These are phyloP conservation scores for Lynx canadensis DNA, from an alignment of 2,113 vertebrate species.

Conservation along the genomic window DNA sequence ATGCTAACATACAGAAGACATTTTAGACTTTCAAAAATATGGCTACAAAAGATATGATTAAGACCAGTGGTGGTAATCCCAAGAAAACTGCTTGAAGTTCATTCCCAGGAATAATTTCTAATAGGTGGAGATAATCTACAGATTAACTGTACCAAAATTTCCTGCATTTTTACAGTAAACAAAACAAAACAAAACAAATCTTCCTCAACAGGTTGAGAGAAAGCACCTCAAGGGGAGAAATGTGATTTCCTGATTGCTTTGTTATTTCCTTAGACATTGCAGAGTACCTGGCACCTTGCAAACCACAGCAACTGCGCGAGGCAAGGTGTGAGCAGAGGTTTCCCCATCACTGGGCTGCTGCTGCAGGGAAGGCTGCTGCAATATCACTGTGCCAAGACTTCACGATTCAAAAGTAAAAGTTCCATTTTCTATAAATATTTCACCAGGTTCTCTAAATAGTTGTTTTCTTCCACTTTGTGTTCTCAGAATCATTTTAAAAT, in stretches of 20 bases:
- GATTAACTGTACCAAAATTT: background rate
- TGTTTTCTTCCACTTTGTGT: background rate
- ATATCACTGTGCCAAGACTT: background rate
- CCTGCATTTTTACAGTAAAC: background rate
- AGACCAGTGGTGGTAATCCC: background rate
- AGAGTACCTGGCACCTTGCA: fast-evolving
- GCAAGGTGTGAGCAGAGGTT: background rate
- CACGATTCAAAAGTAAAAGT: background rate
- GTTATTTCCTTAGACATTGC: background rate
- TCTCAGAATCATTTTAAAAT: background rate
- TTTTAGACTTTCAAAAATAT: background rate
- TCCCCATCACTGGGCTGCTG: fast-evolving
- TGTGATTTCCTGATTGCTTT: background rate
- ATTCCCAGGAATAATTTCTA: background rate
- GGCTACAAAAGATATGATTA: background rate
- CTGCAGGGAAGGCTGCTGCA: background rate
- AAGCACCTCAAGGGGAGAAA: background rate
- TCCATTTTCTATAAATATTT: background rate
- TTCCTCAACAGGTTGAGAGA: background rate
- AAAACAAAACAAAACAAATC: background rate
- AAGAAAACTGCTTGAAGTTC: background rate
- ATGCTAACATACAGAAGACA: background rate
- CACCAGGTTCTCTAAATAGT: background rate
- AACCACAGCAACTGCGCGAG: fast-evolving
- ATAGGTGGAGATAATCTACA: background rate